A percentile compares a stretch with the other conserved stretches of the same genome.
Conservation (phyloP, 2,113 vertebrate species). For the Choloepus hoffmanni region DNA sequence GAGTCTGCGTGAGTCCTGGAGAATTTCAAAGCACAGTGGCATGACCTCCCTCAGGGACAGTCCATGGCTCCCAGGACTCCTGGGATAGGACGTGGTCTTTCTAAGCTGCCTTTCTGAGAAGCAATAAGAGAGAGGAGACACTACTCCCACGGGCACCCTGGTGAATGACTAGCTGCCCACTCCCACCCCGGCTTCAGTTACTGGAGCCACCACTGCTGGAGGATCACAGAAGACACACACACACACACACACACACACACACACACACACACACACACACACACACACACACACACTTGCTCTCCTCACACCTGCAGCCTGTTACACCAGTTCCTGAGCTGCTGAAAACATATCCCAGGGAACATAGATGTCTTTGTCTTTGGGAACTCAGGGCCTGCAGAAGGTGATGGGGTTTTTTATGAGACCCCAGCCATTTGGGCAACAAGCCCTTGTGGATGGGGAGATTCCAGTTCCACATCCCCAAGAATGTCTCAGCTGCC, state of each 20-base stretch:
- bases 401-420: neutral
- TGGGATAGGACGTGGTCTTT: neutral
- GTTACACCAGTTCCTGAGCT: neutral
- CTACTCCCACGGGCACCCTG: neutral
- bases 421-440: neutral
- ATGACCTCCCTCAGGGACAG: neutral
- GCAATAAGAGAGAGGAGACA: neutral
- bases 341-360: constrained; percentile 23
- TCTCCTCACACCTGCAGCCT: constrained; percentile 37
- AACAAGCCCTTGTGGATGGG: neutral
- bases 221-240: neutral
- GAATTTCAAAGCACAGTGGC: neutral
- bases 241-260: too few species aligned
- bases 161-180: neutral
- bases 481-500: neutral
- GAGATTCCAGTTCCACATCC: neutral
- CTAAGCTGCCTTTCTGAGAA: neutral
- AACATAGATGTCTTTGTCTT: constrained; percentile 41
- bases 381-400: neutral
- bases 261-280: too few species aligned
- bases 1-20: neutral
- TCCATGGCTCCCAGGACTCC: neutral
- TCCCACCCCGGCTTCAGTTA: neutral
- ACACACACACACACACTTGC: too few species aligned
- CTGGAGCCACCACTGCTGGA: neutral